A percentile compares a stretch with the other conserved stretches of the same genome.
Evolutionary conservation across 2,888 invertebrate genomes (phyloP).

Genomic region (Calameuta pallipes): DNA sequence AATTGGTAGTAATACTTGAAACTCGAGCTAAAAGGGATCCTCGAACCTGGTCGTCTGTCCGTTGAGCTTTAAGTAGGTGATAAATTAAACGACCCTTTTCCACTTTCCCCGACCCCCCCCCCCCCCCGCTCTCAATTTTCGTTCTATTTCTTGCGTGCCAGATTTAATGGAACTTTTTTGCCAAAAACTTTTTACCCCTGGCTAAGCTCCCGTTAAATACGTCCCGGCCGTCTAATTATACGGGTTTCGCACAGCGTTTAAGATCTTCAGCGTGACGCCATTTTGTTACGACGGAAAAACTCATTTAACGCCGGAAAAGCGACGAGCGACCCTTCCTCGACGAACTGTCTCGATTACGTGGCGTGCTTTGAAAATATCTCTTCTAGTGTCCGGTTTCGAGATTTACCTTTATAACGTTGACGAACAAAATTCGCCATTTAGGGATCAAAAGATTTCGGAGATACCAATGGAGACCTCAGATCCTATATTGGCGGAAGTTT

Average conservation of each 20-base stretch:
- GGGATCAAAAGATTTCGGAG: background rate
- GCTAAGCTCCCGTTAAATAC: slow-evolving; percentile 53
- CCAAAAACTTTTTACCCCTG: slow-evolving; percentile 45
- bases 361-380: background rate
- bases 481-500: background rate
- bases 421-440: background rate
- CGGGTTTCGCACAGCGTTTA: slow-evolving; percentile 9
- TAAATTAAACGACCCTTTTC: slow-evolving; percentile 55
- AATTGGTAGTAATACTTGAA: slow-evolving; percentile 32
- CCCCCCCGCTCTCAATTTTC: background rate
- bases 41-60: slow-evolving; percentile 21
- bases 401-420: background rate
- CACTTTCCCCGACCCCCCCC: slow-evolving; percentile 18
- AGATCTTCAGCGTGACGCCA: slow-evolving; percentile 1
- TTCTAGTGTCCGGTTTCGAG: background rate
- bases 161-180: slow-evolving; percentile 49
- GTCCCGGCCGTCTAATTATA: slow-evolving; percentile 43
- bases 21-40: slow-evolving; percentile 31
- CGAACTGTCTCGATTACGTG: background rate
- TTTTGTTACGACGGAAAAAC: background rate
- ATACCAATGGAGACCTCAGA: background rate
- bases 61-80: slow-evolving; percentile 53
- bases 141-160: slow-evolving; percentile 36
- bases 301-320: background rate
- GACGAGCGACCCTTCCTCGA: background rate